phyloP scores from a whole-genome alignment of 1,140 invertebrate species.

The Lordiphosa stackelbergi region DNA sequence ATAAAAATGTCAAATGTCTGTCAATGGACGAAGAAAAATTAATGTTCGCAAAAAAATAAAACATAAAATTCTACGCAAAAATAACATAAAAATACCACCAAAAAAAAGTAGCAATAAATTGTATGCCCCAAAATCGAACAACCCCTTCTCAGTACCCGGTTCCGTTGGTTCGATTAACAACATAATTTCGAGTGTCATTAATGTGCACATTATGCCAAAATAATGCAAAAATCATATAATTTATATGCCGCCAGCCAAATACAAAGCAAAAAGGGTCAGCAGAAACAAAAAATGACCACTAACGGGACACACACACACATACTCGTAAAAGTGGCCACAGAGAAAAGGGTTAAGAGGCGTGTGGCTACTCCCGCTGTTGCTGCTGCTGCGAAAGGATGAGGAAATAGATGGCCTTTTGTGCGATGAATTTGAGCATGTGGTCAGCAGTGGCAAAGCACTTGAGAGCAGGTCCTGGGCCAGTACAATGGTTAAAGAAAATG shows the following conservation, averaged over 20 bases:
- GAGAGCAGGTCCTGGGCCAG: constrained; percentile 16
- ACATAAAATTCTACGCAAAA: constrained; percentile 70
- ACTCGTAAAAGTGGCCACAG: constrained; percentile 62
- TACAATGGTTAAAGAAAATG: constrained; percentile 21
- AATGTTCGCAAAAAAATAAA: constrained; percentile 45
- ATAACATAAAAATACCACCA: constrained; percentile 62
- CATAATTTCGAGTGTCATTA: constrained; percentile 72
- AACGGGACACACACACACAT: constrained; percentile 29
- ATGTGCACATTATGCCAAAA: constrained; percentile 72
- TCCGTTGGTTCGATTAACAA: constrained; percentile 55
- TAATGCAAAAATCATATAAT: constrained; percentile 74
- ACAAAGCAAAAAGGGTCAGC: constrained; percentile 39
- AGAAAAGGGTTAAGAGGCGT: constrained; percentile 58
- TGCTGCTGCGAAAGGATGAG: constrained; percentile 5
- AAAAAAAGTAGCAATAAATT: constrained; percentile 58
- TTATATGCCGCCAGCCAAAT: constrained; percentile 45
- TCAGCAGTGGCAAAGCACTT: constrained; percentile 48
- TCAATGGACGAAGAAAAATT: constrained; percentile 51
- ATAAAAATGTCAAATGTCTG: constrained; percentile 67
- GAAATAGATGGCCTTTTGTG: constrained; percentile 34
- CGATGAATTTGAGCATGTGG: constrained; percentile 61
- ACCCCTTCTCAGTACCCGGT: not conserved
- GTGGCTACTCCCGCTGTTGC: not conserved
- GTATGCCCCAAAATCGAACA: constrained; percentile 20
- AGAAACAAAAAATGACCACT: constrained; percentile 46